A percentile compares a stretch with the other conserved stretches of the same genome.
Conservation (phyloP, 2,888 invertebrate species). For the Sepioteuthis lessoniana region DNA sequence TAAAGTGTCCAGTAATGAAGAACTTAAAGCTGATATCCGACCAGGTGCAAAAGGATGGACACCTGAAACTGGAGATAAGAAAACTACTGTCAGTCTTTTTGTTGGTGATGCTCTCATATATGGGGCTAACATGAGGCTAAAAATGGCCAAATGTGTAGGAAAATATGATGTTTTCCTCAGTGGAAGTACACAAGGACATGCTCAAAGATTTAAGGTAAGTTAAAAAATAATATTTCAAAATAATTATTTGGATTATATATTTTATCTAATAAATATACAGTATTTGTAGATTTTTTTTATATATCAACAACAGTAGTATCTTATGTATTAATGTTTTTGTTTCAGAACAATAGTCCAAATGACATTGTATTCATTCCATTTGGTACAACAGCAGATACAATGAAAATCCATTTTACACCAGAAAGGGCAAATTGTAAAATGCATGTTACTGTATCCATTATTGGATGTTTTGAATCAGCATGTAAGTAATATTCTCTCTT, state of each 20-base stretch:
- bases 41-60: conserved; percentile 36
- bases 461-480: neutral
- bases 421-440: neutral
- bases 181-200: too few species aligned
- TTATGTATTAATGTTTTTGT: too few species aligned
- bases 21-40: neutral
- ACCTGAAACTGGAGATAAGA: neutral
- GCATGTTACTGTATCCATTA: neutral
- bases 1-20: neutral
- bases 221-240: too few species aligned
- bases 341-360: neutral
- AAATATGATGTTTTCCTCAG: conserved; percentile 13
- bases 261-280: too few species aligned
- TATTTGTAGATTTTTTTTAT: neutral
- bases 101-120: conserved; percentile 24
- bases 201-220: too few species aligned
- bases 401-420: neutral
- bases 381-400: conserved; percentile 36
- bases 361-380: conserved; percentile 15
- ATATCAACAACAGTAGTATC: too few species aligned
- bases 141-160: neutral
- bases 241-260: too few species aligned
- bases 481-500: neutral
- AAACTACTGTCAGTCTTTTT: neutral
- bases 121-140: neutral